Base-by-base conservation (phyloP, 2,888 invertebrate genomes). In the Drosophila neonasuta region DNA sequence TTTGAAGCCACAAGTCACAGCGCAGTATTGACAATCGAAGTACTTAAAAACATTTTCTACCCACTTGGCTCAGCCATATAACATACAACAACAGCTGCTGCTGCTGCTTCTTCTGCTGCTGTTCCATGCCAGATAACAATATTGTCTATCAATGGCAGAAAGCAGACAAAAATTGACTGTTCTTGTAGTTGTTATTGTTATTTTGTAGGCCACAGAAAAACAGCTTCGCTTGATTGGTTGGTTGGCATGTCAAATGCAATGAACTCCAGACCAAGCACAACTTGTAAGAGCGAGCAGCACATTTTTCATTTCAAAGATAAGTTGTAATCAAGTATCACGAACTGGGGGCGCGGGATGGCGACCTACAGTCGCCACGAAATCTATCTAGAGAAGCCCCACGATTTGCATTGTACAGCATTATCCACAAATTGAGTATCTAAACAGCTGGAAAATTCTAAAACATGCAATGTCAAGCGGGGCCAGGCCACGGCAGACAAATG, bases 401-500 rank as follows among this genome's bases (percentile, higher is more conserved):
- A 69, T 82, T 71, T 51, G 54, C 45, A 56, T 69, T 80, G 66
- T 74, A 58, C 39, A 59, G 54, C 60, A 68, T 77, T 86, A 80
- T 84, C 68, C 75, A 85, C 71, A 87, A 87, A 87, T 83, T 87
- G 83, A 79, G 86, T 78, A 79, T 68, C 87, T 84, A 87, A 84
- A 82, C 71, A 82, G 68, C 74, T 79, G 82, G 74, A 77, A 78
- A 78, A 70, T 69, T 66, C 54, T 61, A 68, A 52, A 77, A 75
- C 79, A 79, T 79, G 77, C 77, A 77, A 80, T 71, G 70, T 51
- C 56, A 54, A 61, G 54, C 44, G 64, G 36, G 62, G 32, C 49
- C 17, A 30, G 9, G 52, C 44, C 45, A 29, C 39, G 11, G 17
- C 29, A 58, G 52, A 42, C 48, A 58, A 59, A 64, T 72, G 49